Evolutionary conservation across 2,113 vertebrate genomes (phyloP), one percentile per base, ranked within the genome.

Genomic region (Tachycineta bicolor): DNA sequence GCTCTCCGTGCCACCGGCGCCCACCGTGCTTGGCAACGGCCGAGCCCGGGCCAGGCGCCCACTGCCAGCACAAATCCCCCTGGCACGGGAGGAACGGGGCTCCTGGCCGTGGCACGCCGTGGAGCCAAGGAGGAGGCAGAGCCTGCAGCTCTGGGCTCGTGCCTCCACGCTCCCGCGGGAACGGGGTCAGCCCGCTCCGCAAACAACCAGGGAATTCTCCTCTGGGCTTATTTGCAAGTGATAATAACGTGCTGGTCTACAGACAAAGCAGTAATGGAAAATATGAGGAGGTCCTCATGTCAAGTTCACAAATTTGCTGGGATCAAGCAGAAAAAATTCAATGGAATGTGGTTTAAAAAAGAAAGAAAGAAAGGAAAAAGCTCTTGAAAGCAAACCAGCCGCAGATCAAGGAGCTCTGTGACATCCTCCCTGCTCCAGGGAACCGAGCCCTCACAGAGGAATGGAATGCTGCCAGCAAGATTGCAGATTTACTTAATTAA

Each of bases 381-480:
- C 83, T 83, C 73, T 64, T 74, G 74, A 84, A 90, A 96, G 96
- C 94, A 96, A 92, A 95, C 28, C 94, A 97, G 94, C 95, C 33
- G 1, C 90, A 84, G 93, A 93, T 90, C 90, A 95, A 95, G 92
- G 86, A 90, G 92, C 82, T 89, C 50, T n/a, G 9, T 73, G 79
- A 77, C 59, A 85, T 11, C 59, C 46, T 56, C 67, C 83, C 83
- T 78, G 80, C 80, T 67, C 47, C 62, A 46, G 76, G 85, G 63
- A 81, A 79, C 39, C 0, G 1, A 90, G 83, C 71, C 53, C 69
- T 74, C 1, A 0, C 52, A 49, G 56, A 75, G 28, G 55, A 90
- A 52, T 11, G 64, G 77, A 90, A 81, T 15, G 86, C 83, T 90
- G 88, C 93, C 33, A 82, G 85, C 44, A 34, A 92, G 76, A 89